Base-by-base conservation (phyloP, 30 jellyfish, hydroid and myxozoan species). In the Haliclystus octoradiatus region DNA sequence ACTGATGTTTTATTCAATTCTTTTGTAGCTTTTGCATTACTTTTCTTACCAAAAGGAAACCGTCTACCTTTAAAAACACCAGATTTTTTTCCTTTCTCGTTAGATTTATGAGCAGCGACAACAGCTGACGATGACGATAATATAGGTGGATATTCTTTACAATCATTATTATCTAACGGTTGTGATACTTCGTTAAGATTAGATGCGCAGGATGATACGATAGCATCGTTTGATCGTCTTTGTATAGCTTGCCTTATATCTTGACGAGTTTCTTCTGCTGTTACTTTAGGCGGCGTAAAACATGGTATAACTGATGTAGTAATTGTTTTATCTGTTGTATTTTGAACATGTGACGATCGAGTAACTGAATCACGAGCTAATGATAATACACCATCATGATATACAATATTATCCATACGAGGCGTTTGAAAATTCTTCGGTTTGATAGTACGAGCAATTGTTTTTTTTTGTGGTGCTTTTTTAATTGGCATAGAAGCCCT, bases 311-410 rank as follows among this genome's bases (percentile, higher is more conserved):
- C 32, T 2, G n/a, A 14, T 31, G 68, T 2, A 31, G 19, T n/a
- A 26, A 5, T 12, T 27, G 77, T 19, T 15, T 34, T 68, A 29
- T 34, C 50, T 19, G 61, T 2, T 19, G 19, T 1, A 26, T 27
- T 28, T 26, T 1, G 24, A 1, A n/a, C 19, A 1, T 4, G 23
- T 2, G 29, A 3, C 69, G 83, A 79, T n/a, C 62, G 66, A 0
- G 65, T 29, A 1, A 87, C 85, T 28, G 85, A 29, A 49, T 87
- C 97, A 32, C 71, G 73, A 12, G 73, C 84, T 62, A 70, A 52
- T 2, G 94, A 79, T 31, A 79, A 63, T 49, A 79, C 84, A 80
- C 97, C 74, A 68, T 87, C 97, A 68, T 87, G 88, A 57, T 79
- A 87, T 9, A 19, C 9, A 19, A 19, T 19, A 40, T 9, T 19